phyloP scores from a whole-genome alignment of 2,113 vertebrate species.

The Mesitornis unicolor region DNA sequence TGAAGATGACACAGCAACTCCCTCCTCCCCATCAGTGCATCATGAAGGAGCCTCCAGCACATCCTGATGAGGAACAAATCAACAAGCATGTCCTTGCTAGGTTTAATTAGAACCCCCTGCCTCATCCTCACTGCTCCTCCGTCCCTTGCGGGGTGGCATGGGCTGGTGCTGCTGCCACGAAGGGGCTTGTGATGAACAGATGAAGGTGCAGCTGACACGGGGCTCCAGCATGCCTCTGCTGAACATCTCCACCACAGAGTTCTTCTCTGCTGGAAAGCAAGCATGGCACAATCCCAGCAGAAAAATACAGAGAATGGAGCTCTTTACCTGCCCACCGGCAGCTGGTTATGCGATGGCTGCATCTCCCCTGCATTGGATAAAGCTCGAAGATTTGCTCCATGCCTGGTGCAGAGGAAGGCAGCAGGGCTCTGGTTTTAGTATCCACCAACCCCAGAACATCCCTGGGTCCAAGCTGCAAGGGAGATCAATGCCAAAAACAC shows the following conservation, averaged over 20 bases:
- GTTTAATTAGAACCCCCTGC: neutral
- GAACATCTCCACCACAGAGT: neutral
- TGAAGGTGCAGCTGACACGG: no score
- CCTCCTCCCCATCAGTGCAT: fast-evolving
- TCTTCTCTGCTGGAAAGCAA: neutral
- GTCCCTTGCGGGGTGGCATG: neutral
- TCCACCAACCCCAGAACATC: neutral
- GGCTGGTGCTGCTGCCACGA: neutral
- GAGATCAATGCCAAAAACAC: neutral
- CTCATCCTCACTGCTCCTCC: neutral
- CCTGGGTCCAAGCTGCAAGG: neutral
- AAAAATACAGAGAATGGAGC: no score
- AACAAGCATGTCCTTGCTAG: neutral
- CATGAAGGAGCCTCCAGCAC: neutral
- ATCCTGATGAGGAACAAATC: neutral
- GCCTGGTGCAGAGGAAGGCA: fast-evolving
- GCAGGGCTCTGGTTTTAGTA: neutral
- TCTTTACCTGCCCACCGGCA: neutral
- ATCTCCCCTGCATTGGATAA: neutral
- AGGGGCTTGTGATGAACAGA: neutral
- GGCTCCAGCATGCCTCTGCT: neutral
- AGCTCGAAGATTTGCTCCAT: neutral
- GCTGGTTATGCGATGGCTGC: neutral
- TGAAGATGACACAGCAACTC: neutral
- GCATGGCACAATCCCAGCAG: fast-evolving